phyloP scores from a whole-genome alignment of 2,888 invertebrate genomes.

The Plebejus argus region DNA sequence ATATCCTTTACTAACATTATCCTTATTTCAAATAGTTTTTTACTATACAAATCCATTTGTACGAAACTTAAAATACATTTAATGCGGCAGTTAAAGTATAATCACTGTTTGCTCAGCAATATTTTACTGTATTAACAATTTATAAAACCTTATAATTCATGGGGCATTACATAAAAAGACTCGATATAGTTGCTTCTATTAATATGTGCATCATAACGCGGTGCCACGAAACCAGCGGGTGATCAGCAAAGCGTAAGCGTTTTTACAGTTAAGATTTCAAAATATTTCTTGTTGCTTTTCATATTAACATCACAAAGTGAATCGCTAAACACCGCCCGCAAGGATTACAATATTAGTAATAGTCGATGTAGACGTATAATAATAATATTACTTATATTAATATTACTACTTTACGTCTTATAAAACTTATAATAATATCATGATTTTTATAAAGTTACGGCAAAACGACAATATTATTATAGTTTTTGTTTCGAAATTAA shows the following conservation, averaged over 20 bases:
- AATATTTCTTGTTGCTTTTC: no score
- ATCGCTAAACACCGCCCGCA: no score
- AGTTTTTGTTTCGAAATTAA: no score
- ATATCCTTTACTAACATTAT: not conserved
- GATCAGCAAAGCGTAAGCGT: not conserved
- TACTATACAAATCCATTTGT: conserved; percentile 7
- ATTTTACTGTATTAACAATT: conserved; percentile 69
- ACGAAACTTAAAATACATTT: conserved; percentile 15
- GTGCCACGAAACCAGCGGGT: conserved; percentile 47
- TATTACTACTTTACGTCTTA: no score
- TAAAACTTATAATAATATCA: no score
- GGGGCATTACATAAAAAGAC: conserved; percentile 60
- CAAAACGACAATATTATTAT: no score
- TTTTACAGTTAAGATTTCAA: not conserved
- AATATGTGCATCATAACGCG: conserved; percentile 54
- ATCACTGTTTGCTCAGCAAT: conserved; percentile 60
- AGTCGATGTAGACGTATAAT: no score
- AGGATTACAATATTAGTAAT: no score
- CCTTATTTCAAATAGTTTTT: not conserved
- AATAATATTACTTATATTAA: no score
- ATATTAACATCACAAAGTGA: no score
- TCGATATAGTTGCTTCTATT: conserved; percentile 64
- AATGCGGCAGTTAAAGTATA: conserved; percentile 35
- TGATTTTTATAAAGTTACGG: no score
- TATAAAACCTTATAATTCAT: conserved; percentile 71